Evolutionary conservation across 2,797 vertebrate species (phyloP).

Genomic region (Capromys pilorides): DNA sequence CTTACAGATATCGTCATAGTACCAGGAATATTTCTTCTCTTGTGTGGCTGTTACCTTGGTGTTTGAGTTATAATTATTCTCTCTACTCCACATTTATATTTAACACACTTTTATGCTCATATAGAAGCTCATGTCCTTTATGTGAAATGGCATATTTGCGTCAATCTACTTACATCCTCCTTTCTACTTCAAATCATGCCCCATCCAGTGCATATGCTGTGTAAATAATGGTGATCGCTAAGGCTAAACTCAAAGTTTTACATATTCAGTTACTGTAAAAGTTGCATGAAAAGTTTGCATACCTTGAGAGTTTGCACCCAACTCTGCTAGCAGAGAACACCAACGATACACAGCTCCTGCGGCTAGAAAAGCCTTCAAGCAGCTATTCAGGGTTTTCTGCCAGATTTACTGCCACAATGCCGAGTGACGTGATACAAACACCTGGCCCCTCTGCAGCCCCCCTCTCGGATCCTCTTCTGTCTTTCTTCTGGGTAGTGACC

Average conservation of each 20-base stretch:
- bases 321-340: background rate
- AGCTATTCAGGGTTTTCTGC: background rate
- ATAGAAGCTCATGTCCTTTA: background rate
- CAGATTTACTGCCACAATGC: background rate
- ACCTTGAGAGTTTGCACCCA: background rate
- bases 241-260: background rate
- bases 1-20: background rate
- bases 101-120: background rate
- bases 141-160: background rate
- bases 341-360: background rate
- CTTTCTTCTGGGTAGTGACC: background rate
- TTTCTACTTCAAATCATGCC: background rate
- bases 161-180: too few species aligned
- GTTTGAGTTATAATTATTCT: background rate
- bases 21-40: background rate
- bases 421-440: background rate
- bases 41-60: background rate
- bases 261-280: background rate
- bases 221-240: background rate
- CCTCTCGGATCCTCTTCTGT: background rate
- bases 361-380: background rate
- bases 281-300: background rate
- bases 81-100: background rate
- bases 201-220: too few species aligned
- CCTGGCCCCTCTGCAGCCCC: background rate